Evolutionary conservation across 53 echinoderm and acorn worm genomes (phyloP).

Genomic region (Patiria pectinifera): DNA sequence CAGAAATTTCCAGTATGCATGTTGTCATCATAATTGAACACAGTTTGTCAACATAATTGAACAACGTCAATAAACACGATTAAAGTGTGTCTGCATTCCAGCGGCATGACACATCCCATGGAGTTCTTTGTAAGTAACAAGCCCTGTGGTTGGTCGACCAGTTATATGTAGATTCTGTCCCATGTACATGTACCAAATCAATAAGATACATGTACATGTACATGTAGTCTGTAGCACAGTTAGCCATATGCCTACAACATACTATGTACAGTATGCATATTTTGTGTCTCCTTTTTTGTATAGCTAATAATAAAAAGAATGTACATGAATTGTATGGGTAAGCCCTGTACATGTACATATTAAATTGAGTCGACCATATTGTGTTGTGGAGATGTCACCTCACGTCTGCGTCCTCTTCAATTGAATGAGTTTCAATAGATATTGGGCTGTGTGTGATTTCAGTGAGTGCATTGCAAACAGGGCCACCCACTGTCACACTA

Average conservation of each 20-base stretch:
- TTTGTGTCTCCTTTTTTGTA: neutral
- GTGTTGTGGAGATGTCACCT: neutral
- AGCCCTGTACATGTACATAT: constrained; percentile 2
- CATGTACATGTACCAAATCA: constrained; percentile 1
- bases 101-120: constrained; percentile 8
- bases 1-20: neutral
- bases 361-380: neutral
- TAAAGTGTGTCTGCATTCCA: constrained; percentile 35
- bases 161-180: constrained; percentile 14
- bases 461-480: neutral
- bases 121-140: constrained; percentile 7
- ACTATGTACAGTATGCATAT: neutral
- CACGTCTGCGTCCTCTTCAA: neutral
- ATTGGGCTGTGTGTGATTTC: too few relatives aligned
- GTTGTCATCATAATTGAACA: neutral
- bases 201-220: neutral
- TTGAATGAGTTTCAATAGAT: neutral
- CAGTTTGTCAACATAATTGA: neutral
- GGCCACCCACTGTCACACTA: neutral
- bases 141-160: constrained; percentile 1
- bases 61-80: constrained; percentile 15
- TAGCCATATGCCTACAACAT: neutral
- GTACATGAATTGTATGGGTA: neutral
- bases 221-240: neutral
- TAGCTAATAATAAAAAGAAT: neutral